phyloP scores from a whole-genome alignment of 2,888 invertebrate genomes.

The Diaphora mendica region DNA sequence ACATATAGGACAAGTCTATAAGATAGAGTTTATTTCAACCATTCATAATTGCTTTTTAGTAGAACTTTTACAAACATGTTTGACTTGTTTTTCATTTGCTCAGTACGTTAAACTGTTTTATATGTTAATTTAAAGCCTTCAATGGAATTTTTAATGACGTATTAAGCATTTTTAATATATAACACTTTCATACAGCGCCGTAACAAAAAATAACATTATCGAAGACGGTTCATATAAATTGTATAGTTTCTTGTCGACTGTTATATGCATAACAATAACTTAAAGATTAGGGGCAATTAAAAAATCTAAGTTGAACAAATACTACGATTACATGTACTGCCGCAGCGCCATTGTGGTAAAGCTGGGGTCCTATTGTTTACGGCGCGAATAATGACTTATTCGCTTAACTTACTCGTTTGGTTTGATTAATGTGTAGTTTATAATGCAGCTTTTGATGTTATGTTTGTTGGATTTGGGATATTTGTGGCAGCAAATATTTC shows the following conservation, averaged over 20 bases:
- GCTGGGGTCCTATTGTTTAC: constrained; percentile 14
- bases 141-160: not conserved
- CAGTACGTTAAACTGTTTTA: not conserved
- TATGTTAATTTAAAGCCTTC: not conserved
- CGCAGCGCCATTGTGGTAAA: constrained; percentile 12
- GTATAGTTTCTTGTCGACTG: constrained; percentile 28
- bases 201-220: constrained; percentile 19
- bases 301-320: constrained; percentile 27
- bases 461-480: not conserved
- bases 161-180: not conserved
- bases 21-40: not conserved
- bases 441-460: not conserved
- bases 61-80: not conserved
- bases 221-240: constrained; percentile 30
- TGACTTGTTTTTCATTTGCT: not conserved
- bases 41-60: not conserved
- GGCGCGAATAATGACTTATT: constrained; percentile 23
- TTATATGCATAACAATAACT: constrained; percentile 28
- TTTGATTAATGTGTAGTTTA: not conserved
- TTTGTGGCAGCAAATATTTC: not conserved
- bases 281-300: constrained; percentile 27
- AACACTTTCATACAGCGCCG: not conserved
- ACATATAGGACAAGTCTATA: not conserved
- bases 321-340: constrained; percentile 12
- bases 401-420: constrained; percentile 18